Conservation (phyloP, 2,113 vertebrate genomes). For the Poeciliopsis retropinna region DNA sequence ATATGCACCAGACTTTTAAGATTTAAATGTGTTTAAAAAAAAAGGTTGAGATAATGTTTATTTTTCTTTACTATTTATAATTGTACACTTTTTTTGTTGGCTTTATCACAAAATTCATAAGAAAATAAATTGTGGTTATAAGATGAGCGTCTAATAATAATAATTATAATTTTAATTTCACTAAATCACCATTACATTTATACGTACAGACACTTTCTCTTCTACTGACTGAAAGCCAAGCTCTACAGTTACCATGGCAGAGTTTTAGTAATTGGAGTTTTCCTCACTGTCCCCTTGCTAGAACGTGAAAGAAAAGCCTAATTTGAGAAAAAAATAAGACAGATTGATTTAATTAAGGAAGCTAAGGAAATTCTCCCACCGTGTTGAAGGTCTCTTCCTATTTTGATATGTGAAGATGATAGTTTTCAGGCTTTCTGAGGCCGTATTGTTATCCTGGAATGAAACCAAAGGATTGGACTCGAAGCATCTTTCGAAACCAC, state of each 20-base stretch:
- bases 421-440: background rate
- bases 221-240: too few species aligned
- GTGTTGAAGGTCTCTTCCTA: background rate
- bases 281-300: background rate
- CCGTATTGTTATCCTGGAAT: background rate
- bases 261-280: background rate
- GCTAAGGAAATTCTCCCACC: background rate
- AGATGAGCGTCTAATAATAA: too few species aligned
- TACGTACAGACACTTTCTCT: background rate
- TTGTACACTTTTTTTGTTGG: background rate
- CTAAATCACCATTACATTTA: too few species aligned
- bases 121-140: background rate
- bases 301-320: background rate
- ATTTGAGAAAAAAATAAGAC: background rate
- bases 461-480: background rate
- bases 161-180: too few species aligned
- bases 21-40: background rate
- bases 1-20: background rate
- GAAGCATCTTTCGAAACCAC: conserved; percentile 11
- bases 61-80: background rate
- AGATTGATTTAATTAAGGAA: background rate
- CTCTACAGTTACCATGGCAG: background rate
- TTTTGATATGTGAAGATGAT: background rate
- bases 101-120: background rate
- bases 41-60: background rate